Evolutionary conservation across 2,888 invertebrate species (phyloP), one percentile per base, ranked within the genome.

Genomic region (Cephus pulcher): DNA sequence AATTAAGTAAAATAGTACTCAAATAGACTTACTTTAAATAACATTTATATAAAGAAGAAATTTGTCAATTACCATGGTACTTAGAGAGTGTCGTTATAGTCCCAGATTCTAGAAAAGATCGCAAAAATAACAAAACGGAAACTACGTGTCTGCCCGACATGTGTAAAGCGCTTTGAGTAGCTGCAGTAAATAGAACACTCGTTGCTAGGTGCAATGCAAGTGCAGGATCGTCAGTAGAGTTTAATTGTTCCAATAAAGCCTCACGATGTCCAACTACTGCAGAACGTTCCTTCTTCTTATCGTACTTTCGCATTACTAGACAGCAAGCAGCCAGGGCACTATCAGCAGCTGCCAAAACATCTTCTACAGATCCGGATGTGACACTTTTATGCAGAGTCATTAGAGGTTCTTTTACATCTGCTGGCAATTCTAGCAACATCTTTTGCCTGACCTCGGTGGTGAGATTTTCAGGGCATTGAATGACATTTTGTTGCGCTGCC

Each of bases 121-220:
- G 95, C 76, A 99, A 93, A 90, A 94, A 96, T 1, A 93, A 89
- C 74, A 98, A 93, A 83, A 99, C 94, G 32, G 95, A 93, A 0
- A 97, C 95, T 15, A 99, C 97, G 92, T 98, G 98, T 90, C 97
- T 95, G 0, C 99, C 99, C 35, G 98, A 98, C 23, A 98, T 98
- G 91, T 98, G 97, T 35, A 99, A 89, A 93, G 98, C 96, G 84
- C 93, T 95, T 86, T 97, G 96, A 1, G 96, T 97, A 3, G 95
- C 93, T 12, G 95, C 94, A 76, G 96, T 96, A 89, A 97, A 98
- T 78, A 98, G 93, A 71, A 97, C 93, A 80, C 97, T 92, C 0
- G 94, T 94, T 0, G 95, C 94, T 77, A 98, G 92, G 91, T 98
- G 97, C 73, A 98, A 92, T 76, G 95, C 94, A 68, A 97, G 90